Base-by-base conservation (phyloP, 2,888 invertebrate genomes). In the Phortica magna region DNA sequence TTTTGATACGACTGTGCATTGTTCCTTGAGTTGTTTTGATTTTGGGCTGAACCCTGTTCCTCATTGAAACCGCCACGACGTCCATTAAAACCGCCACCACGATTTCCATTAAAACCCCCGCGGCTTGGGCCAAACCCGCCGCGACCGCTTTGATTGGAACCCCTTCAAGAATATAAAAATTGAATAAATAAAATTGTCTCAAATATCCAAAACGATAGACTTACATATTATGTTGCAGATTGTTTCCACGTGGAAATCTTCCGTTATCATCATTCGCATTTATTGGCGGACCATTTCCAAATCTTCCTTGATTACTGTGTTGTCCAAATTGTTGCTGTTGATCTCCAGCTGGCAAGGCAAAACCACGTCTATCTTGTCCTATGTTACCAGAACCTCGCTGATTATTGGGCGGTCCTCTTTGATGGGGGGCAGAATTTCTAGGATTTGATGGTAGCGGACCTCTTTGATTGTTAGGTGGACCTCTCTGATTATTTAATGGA, bases 11-110 rank as follows among this genome's bases (percentile, higher is more conserved):
- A 77, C 83, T 82, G 57, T 82, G 70, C 76, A 79, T 85, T 77
- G 79, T 85, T 42, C 81, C 41, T 48, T 12, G 17, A 74, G 53
- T 53, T 80, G 42, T 92, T 92, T n/a, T 92, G 90, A 92, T 93
- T 93, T 90, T 81, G 80, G 0, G 80, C 73, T 14, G 77, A 74
- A 78, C 77, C 74, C 68, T 82, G 73, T 64, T 82, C 83, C 76
- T 75, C 93, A 93, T 75, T 71, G 22, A 73, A 91, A 4, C 91
- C 92, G 41, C 92, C 92, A 14, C 93, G 93, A 89, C 85, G 78
- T 22, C 77, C 75, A 76, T 77, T 83, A 10, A 88, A 88, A 4
- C 87, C 83, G 4, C 87, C 84, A 31, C 84, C 83, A 31, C 83
- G 82, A 0, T 82, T 83, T 55, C 80, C 93, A 12, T n/a, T 31